These are phyloP conservation scores for Xiphophorus couchianus DNA, from an alignment of 2,113 vertebrate genomes.

Conservation along the genomic window DNA sequence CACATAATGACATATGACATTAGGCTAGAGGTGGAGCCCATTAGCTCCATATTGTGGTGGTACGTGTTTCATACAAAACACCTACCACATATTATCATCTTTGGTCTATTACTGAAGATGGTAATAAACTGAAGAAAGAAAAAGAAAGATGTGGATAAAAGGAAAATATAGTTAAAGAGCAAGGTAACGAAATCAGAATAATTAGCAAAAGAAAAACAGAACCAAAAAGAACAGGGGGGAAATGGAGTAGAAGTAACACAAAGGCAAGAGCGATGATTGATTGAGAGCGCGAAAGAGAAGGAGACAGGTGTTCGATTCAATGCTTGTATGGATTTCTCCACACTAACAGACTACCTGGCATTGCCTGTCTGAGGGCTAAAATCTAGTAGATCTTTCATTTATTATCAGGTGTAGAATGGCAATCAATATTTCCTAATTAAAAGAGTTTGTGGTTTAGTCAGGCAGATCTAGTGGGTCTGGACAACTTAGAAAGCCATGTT, in stretches of 20 bases:
- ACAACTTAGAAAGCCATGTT: neutral
- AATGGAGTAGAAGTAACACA: neutral
- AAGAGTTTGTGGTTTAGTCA: constrained; percentile 9
- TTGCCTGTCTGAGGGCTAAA: constrained; percentile 41
- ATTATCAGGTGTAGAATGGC: constrained; percentile 46
- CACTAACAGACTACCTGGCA: constrained; percentile 58
- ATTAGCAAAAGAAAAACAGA: neutral
- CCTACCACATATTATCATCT: too few species aligned
- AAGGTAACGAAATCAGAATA: neutral
- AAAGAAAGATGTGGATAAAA: neutral
- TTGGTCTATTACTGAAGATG: neutral
- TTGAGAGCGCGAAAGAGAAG: constrained; percentile 14
- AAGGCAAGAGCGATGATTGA: constrained; percentile 34
- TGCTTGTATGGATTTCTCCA: constrained; percentile 38
- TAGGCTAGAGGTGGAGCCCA: constrained; percentile 3
- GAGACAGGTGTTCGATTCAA: constrained; percentile 28
- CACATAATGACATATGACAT: neutral
- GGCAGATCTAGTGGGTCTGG: neutral
- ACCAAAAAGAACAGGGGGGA: neutral
- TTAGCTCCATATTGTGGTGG: neutral
- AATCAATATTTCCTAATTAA: constrained; percentile 42
- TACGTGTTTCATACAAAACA: neutral
- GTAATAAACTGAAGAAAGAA: neutral
- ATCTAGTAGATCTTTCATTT: constrained; percentile 46
- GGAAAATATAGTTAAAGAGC: neutral